Percentiles rank a stretch among this genome's conserved stretches.
Conservation (phyloP, 2,113 vertebrate genomes). For the Nothoprocta perdicaria region DNA sequence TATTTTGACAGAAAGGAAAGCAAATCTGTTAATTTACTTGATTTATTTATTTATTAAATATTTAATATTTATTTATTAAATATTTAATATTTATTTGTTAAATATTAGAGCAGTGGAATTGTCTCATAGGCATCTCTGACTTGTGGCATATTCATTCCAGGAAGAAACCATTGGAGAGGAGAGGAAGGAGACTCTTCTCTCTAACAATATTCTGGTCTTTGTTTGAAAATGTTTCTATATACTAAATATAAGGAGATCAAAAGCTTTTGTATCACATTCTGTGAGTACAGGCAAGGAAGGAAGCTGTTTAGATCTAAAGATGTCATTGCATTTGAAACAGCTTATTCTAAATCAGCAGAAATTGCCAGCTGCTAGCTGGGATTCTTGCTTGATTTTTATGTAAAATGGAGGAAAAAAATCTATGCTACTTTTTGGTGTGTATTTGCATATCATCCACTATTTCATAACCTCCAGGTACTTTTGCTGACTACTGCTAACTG, state of each 20-base stretch:
- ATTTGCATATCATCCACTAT: not conserved
- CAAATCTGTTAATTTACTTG: not conserved
- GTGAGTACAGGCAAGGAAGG: not conserved
- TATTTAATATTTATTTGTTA: not conserved
- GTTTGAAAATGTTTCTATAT: not conserved
- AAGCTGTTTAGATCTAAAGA: not conserved
- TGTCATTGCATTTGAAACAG: not conserved
- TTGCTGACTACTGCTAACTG: not conserved
- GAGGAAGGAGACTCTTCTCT: not conserved
- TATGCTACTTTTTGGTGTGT: not conserved
- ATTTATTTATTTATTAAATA: no score
- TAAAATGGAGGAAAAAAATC: not conserved
- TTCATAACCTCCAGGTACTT: not conserved
- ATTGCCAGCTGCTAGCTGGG: not conserved
- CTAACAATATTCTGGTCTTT: not conserved
- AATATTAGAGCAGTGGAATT: not conserved
- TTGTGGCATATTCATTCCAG: not conserved
- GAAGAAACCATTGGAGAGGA: not conserved
- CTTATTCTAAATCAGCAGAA: not conserved
- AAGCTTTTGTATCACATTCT: not conserved
- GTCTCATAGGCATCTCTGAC: not conserved
- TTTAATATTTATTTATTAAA: no score
- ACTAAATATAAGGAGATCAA: not conserved
- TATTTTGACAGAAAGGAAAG: not conserved
- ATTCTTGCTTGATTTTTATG: not conserved